These are phyloP conservation scores for Gobiocypris rarus DNA, from an alignment of 2,113 vertebrate species.

Conservation along the genomic window DNA sequence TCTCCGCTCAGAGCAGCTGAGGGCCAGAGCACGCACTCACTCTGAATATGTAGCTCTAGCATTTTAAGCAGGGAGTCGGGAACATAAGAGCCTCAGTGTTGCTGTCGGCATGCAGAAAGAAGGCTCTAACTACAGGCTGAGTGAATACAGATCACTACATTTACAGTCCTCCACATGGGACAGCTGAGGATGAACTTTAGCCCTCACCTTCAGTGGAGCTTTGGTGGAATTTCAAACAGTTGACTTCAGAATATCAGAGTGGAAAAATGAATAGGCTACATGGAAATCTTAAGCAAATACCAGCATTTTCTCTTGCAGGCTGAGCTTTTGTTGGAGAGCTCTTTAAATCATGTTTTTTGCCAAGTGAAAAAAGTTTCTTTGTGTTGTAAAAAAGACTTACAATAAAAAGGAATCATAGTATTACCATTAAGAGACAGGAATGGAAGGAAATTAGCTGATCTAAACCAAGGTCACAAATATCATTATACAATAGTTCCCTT, in stretches of 20 bases:
- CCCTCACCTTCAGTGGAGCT: conserved; percentile 20
- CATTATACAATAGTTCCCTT: background rate
- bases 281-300: conserved; percentile 16
- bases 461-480: background rate
- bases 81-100: conserved; percentile 26
- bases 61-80: conserved; percentile 41
- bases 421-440: background rate
- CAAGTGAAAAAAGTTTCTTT: conserved; percentile 4
- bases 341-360: background rate
- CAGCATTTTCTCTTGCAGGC: conserved; percentile 3
- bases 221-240: conserved; percentile 42
- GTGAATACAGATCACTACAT: conserved; percentile 44
- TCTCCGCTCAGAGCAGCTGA: conserved; percentile 22
- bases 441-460: background rate
- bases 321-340: background rate
- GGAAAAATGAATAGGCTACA: conserved; percentile 4
- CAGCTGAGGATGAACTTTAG: conserved; percentile 38
- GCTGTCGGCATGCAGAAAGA: conserved; percentile 33
- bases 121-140: conserved; percentile 5
- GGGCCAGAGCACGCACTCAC: conserved; percentile 18
- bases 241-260: conserved; percentile 26
- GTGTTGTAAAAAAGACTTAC: background rate
- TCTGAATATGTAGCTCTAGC: conserved; percentile 33
- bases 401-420: background rate
- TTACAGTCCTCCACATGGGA: conserved; percentile 12